Evolutionary conservation across 2,888 invertebrate genomes (phyloP).

Genomic region (Macaria liturata): DNA sequence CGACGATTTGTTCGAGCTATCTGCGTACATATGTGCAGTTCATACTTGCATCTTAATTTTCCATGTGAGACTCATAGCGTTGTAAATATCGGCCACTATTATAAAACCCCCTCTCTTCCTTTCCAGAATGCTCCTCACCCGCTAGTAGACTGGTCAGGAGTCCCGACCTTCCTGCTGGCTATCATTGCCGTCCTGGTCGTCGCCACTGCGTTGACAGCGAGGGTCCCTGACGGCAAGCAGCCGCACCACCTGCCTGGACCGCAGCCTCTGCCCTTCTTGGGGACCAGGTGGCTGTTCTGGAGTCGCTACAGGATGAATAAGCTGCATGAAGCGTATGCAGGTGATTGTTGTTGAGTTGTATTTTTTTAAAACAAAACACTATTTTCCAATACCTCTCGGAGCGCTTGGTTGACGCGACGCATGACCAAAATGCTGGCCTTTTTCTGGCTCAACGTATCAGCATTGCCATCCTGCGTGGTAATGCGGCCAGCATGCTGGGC

Average conservation of each 20-base stretch:
- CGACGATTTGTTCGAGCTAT: too few species aligned
- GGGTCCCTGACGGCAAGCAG: slow-evolving; percentile 52
- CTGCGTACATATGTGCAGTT: too few species aligned
- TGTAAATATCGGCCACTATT: too few species aligned
- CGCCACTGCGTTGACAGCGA: slow-evolving; percentile 55
- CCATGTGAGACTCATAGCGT: too few species aligned
- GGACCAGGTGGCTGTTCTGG: slow-evolving; percentile 92
- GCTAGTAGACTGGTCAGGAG: slow-evolving; percentile 70
- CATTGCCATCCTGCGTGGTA: too few species aligned
- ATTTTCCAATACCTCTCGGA: too few species aligned
- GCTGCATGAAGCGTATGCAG: slow-evolving; percentile 91
- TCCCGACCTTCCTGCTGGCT: slow-evolving; percentile 67
- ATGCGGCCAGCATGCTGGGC: too few species aligned
- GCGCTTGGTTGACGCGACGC: too few species aligned
- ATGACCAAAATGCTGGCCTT: too few species aligned
- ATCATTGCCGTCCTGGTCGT: slow-evolving; percentile 57
- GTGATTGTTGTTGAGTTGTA: slow-evolving; percentile 61
- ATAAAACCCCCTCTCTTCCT: slow-evolving; percentile 21
- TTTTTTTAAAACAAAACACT: too few species aligned
- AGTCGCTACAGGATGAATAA: slow-evolving; percentile 87
- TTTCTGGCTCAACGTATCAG: too few species aligned
- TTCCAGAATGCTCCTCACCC: slow-evolving; percentile 63
- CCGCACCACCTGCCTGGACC: slow-evolving; percentile 87
- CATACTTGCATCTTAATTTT: too few species aligned
- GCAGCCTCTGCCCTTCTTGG: slow-evolving; percentile 87